phyloP scores from a whole-genome alignment of 2,113 vertebrate genomes.

The Pteronura brasiliensis region DNA sequence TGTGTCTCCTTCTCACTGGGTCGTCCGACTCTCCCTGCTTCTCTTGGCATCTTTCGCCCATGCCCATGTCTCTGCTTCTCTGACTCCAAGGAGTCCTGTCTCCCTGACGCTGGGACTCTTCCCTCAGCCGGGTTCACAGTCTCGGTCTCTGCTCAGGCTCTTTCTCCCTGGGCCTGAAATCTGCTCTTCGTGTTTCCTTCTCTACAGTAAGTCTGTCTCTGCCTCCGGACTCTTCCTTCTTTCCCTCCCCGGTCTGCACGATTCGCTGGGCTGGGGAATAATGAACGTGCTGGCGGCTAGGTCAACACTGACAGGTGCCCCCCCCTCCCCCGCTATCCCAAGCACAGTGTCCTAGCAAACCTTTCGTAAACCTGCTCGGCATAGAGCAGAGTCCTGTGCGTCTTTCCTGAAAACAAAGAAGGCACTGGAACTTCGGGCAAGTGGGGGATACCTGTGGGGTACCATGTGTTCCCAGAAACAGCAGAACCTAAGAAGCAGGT shows the following conservation, averaged over 20 bases:
- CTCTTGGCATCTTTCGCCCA: neutral
- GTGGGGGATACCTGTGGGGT: neutral
- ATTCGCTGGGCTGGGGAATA: too few relatives aligned
- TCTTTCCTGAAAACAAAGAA: neutral
- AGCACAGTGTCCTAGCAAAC: neutral
- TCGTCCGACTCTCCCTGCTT: neutral
- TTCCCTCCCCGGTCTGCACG: neutral
- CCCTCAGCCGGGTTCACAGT: accelerated
- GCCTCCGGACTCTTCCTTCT: neutral
- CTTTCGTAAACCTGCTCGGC: neutral
- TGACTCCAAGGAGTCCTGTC: neutral
- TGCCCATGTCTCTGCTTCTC: neutral
- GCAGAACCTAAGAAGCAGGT: neutral
- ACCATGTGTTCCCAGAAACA: neutral
- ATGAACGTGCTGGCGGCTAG: neutral
- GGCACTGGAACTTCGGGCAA: neutral
- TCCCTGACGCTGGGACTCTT: neutral
- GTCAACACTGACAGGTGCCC: neutral
- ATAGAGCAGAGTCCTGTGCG: neutral
- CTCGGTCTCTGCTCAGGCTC: neutral
- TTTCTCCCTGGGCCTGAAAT: neutral
- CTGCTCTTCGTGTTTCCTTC: neutral
- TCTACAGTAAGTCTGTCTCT: neutral
- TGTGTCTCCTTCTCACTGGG: neutral
- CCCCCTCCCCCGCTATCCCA: neutral